Percentiles rank a stretch among this genome's conserved stretches.
These are phyloP conservation scores for Leucosticte australis DNA, from an alignment of 2,113 vertebrate genomes.

Conservation along the genomic window DNA sequence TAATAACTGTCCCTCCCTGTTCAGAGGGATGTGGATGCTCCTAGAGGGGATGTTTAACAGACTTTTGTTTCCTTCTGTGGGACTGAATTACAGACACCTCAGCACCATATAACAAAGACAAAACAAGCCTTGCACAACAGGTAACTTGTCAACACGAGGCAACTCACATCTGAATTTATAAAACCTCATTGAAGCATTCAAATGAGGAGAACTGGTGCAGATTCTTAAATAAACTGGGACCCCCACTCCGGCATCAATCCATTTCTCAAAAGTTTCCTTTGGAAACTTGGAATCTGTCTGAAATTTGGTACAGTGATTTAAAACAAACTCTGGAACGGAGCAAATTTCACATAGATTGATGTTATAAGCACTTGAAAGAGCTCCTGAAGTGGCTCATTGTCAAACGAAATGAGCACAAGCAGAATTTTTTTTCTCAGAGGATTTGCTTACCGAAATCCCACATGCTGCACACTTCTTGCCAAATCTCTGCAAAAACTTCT, in stretches of 20 bases:
- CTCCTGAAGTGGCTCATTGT: not conserved
- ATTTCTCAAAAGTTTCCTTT: not conserved
- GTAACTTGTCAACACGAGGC: not conserved
- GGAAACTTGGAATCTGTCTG: conserved; percentile 1
- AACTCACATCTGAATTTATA: not conserved
- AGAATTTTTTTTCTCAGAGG: not conserved
- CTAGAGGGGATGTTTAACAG: not conserved
- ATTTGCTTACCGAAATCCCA: conserved; percentile 87
- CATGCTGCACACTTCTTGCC: conserved; percentile 92
- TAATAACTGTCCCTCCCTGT: not conserved
- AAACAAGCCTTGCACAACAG: not conserved
- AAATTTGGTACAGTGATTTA: not conserved
- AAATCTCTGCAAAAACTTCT: conserved; percentile 89
- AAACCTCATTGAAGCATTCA: not conserved
- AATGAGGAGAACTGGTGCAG: not conserved
- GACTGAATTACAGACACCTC: not conserved
- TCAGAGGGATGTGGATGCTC: not conserved
- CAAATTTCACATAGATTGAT: not conserved
- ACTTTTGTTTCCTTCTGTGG: not conserved
- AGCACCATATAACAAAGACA: not conserved
- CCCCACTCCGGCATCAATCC: not conserved
- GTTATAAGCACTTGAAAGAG: not conserved
- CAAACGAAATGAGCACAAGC: not conserved
- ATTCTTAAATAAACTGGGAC: not conserved
- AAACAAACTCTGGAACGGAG: not conserved